Evolutionary conservation across 1,140 invertebrate species (phyloP).

Genomic region (Hyphantria cunea): DNA sequence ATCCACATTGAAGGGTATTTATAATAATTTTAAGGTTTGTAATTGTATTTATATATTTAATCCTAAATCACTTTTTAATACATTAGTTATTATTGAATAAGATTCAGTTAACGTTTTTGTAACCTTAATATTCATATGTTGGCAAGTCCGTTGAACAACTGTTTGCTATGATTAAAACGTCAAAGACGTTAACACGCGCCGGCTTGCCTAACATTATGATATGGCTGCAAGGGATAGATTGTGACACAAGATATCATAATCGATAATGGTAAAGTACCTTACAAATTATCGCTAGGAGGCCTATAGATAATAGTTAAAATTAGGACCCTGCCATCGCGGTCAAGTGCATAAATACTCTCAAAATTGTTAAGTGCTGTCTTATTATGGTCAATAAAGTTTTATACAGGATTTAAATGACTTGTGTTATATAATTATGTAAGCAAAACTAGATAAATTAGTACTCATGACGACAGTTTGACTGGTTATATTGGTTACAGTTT

Average conservation of each 20-base stretch:
- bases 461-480: neutral
- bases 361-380: too few relatives aligned
- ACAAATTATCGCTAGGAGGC: neutral
- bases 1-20: too few relatives aligned
- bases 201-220: constrained; percentile 43
- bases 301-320: neutral
- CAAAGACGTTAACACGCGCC: constrained; percentile 49
- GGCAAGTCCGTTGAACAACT: constrained; percentile 36
- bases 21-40: too few relatives aligned
- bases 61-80: too few relatives aligned
- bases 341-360: too few relatives aligned
- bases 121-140: constrained; percentile 21
- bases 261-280: constrained; percentile 3
- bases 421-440: too few relatives aligned
- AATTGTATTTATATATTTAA: too few relatives aligned
- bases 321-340: too few relatives aligned
- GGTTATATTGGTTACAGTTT: neutral
- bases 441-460: too few relatives aligned
- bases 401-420: too few relatives aligned
- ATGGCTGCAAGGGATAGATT: constrained; percentile 1
- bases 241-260: constrained; percentile 10
- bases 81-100: too few relatives aligned
- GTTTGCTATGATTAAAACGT: constrained; percentile 43
- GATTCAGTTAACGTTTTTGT: constrained; percentile 1
- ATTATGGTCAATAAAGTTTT: neutral